Evolutionary conservation across 2,888 invertebrate genomes (phyloP), one percentile per base, ranked within the genome.

Genomic region (Oscheius myriophilus): DNA sequence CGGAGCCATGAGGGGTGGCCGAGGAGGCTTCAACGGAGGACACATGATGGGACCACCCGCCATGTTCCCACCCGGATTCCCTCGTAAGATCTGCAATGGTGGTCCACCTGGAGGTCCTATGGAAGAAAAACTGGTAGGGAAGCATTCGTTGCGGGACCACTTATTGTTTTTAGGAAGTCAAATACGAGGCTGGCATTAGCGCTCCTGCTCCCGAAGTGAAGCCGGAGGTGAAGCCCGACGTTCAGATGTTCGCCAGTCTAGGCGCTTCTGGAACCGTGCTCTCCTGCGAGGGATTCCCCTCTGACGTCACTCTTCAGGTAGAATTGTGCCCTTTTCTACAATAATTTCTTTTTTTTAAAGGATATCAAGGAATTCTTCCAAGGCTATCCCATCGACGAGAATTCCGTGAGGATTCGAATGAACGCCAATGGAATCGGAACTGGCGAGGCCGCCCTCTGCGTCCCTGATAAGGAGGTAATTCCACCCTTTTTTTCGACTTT

Each of bases 391-490:
- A 71, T 77, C 16, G 70, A 75, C 25, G 71, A 67, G 12, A 67
- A 70, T 33, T 74, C 75, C 3, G 67, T 80, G 16, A 63, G 75
- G 16, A 79, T 80, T 26, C 62, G 75, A 42, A 67, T 75, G 63
- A 67, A 59, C 4, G 74, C 72, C 0, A 65, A 67, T 54, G 70
- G 70, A 12, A 43, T 72, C 4, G 67, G 69, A 57, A 80, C 80
- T 54, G 80, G 80, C 26, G 80, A 79, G n/a, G 61, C 61, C 1
- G 61, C 46, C n/a, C 18, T 61, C 16, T 26, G 33, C n/a, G 25
- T 61, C 21, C 61, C 45, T 12, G 61, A 61, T 57, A 14, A 41
- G 21, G 57, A 57, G 57, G 57, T 57, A 23, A 41, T 33, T 33
- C 33, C 33, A 9, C 9, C 33, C 4, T 33, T 33, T n/a, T n/a